Evolutionary conservation across 2,113 vertebrate species (phyloP).

Genomic region (Theristicus caerulescens): DNA sequence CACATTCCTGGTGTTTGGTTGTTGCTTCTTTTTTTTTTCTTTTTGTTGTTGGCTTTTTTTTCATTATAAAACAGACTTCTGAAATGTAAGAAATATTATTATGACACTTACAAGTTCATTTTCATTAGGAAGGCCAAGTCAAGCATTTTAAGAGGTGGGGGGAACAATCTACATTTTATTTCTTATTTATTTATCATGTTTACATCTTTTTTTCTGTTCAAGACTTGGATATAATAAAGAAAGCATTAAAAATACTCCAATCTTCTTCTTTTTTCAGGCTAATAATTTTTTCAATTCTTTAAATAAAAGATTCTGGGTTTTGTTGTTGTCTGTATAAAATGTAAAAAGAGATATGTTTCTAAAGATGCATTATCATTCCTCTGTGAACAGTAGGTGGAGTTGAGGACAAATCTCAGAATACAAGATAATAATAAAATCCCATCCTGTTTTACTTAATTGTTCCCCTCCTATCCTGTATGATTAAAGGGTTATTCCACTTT

Average conservation of each 20-base stretch:
- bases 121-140: conserved; percentile 61
- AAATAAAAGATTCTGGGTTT: conserved; percentile 62
- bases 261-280: conserved; percentile 53
- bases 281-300: conserved; percentile 52
- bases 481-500: conserved; percentile 77
- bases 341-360: conserved; percentile 70
- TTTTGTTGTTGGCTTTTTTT: background rate
- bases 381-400: conserved; percentile 68
- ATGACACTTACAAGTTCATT: conserved; percentile 31
- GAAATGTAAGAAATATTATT: conserved; percentile 21
- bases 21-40: background rate
- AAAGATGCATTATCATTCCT: conserved; percentile 73
- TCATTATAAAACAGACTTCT: conserved; percentile 28
- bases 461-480: conserved; percentile 68
- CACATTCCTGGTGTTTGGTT: conserved; percentile 52
- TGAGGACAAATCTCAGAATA: conserved; percentile 48
- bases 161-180: conserved; percentile 73
- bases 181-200: conserved; percentile 86
- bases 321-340: conserved; percentile 74
- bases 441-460: conserved; percentile 62
- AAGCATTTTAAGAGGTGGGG: conserved; percentile 61
- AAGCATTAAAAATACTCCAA: conserved; percentile 76
- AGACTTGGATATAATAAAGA: conserved; percentile 74
- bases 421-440: conserved; percentile 61
- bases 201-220: conserved; percentile 76